Conservation (phyloP, 2,113 vertebrate genomes). For the Callionymus lyra region DNA sequence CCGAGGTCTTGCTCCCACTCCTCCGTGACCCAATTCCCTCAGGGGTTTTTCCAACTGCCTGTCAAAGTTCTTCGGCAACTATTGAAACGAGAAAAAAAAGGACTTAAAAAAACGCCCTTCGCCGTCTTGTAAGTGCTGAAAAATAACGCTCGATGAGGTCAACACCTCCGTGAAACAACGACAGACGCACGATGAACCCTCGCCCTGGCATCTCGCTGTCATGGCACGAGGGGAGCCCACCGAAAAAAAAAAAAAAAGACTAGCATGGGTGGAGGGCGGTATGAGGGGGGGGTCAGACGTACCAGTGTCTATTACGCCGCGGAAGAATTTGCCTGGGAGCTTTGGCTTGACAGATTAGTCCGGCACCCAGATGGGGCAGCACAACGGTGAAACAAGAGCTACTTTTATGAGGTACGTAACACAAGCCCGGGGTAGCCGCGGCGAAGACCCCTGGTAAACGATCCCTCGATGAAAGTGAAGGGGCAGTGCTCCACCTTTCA, state of each 20-base stretch:
- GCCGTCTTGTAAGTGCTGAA: constrained; percentile 44
- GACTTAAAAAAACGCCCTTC: constrained; percentile 47
- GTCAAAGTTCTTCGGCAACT: constrained; percentile 55
- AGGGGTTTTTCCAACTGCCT: constrained; percentile 53
- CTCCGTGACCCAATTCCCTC: constrained; percentile 56
- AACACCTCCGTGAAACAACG: constrained; percentile 40
- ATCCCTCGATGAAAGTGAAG: constrained; percentile 79
- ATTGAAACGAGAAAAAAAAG: too few relatives aligned
- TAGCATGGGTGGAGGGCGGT: constrained; percentile 32
- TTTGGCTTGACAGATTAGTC: constrained; percentile 73
- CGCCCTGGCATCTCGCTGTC: constrained; percentile 50
- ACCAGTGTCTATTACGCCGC: constrained; percentile 62
- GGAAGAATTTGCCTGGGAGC: constrained; percentile 76
- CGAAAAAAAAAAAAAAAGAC: constrained; percentile 27
- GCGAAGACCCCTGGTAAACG: constrained; percentile 72
- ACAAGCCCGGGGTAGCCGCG: constrained; percentile 70
- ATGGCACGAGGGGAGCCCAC: constrained; percentile 50
- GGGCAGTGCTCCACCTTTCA: constrained; percentile 76
- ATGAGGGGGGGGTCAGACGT: constrained; percentile 31
- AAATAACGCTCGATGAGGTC: constrained; percentile 45
- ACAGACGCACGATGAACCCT: constrained; percentile 40
- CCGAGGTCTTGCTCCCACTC: constrained; percentile 36
- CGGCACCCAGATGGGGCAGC: constrained; percentile 61
- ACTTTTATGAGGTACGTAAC: constrained; percentile 71
- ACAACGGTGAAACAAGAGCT: constrained; percentile 70